Base-by-base conservation (phyloP, 2,888 invertebrate species). In the Campaea margaritaria region DNA sequence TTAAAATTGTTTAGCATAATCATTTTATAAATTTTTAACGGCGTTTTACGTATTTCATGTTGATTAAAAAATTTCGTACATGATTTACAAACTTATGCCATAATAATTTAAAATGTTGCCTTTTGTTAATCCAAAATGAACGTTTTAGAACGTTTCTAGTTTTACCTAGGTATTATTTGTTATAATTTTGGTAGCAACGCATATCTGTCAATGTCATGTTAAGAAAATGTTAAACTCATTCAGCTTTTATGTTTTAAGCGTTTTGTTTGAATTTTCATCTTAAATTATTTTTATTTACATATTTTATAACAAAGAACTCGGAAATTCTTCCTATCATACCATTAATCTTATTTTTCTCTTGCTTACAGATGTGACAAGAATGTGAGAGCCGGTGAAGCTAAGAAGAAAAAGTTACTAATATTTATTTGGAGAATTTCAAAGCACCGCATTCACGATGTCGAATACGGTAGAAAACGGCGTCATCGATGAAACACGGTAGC, bases 401-500 rank as follows among this genome's bases (percentile, higher is more conserved):
- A 45, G 44, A 53, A 61, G 68, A 50, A 21, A 42, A 55, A 53
- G 49, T 27, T 47, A 67, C n/a, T n/a, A 64, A 63, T 53, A 62
- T 62, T 12, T 64, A 62, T 65, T 50, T 45, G 31, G 50, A 67
- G 62, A 62, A 31, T 60, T 55, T 44, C 48, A 27, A 54, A 43
- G 48, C 57, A 69, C 41, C 58, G 48, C 60, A 65, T 56, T 60
- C 58, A 81, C 72, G 65, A 89, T 91, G 91, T 85, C 91, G 60
- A 86, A 81, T 67, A 69, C 82, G n/a, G 81, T 82, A 21, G 82
- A 91, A 76, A 89, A 88, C 61, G 89, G 89, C 10, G 73, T 87
- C 16, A 82, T 77, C 38, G 91, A 91, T 62, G 91, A 91, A 45
- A 73, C 71, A 58, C 83, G 87, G 91, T 91, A 83, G 83, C 71